Evolutionary conservation across 2,797 vertebrate genomes (phyloP), one percentile per base, ranked within the genome.

Genomic region (Parauchenoglanis punctatus): DNA sequence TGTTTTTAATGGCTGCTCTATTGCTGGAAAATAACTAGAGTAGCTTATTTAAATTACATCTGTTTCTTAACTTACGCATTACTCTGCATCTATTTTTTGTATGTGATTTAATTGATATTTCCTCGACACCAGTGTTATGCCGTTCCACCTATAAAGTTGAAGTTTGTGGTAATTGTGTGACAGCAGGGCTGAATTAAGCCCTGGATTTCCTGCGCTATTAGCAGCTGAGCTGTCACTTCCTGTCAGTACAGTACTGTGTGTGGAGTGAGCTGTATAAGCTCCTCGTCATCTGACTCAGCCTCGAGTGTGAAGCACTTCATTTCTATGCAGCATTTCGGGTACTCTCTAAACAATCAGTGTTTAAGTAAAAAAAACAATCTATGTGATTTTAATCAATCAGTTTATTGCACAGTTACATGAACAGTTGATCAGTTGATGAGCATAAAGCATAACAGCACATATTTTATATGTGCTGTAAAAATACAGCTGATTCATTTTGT

Each of bases 151-250:
- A 58, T 17, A 46, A 81, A 81, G 44, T 44, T 54, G 44, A 77
- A 7, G 58, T 25, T 35, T 59, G 72, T 75, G 68, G 68, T 75
- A 72, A 72, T 46, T 44, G 56, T 65, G 58, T 65, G 78, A 81
- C 78, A 81, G 78, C 10, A 54, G 67, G 85, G 61, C 73, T 52
- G 68, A 82, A 88, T 86, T 84, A 83, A 82, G 75, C 87, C 75
- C 83, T 61, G 35, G 78, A 65, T 56, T 54, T 84, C 77, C 75
- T 83, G 83, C 81, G 52, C 72, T 72, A 89, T 86, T 76, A 83
- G 78, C 61, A 72, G 84, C 73, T 76, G 81, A 90, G 59, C 78
- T 87, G 88, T 76, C 86, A 35, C 86, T 86, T 84, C 68, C 83
- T 77, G 78, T 87, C 85, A 83, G 54, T 40, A 49, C 0, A 70